These are phyloP conservation scores for Oligia fasciuncula DNA, from an alignment of 2,888 invertebrate genomes.

Conservation along the genomic window DNA sequence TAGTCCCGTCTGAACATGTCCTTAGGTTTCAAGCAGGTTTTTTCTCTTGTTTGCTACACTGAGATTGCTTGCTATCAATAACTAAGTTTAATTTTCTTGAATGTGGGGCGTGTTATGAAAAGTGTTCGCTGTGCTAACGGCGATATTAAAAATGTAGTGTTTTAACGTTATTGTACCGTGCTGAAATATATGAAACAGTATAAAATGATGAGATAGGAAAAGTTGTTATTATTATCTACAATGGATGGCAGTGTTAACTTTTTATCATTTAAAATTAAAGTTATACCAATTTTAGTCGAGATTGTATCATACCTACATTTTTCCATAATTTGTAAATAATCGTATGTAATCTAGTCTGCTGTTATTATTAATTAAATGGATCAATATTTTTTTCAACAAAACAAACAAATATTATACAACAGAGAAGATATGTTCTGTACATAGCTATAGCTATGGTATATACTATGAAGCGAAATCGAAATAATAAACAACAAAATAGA, in stretches of 20 bases:
- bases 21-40: neutral
- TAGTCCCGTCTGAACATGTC: neutral
- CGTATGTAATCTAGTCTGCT: neutral
- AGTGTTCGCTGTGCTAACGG: conserved; percentile 19
- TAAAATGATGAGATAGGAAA: neutral
- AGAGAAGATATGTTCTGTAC: neutral
- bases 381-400: neutral
- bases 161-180: neutral
- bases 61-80: conserved; percentile 45
- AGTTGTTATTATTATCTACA: neutral
- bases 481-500: conserved; percentile 16
- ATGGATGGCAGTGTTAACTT: neutral
- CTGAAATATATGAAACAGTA: neutral
- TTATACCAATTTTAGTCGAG: neutral
- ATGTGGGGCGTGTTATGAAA: conserved; percentile 9
- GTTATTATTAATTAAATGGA: too few species aligned
- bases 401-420: neutral
- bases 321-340: neutral
- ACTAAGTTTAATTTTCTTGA: conserved; percentile 37
- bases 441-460: too few species aligned
- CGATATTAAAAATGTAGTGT: conserved; percentile 32
- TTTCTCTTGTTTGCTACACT: conserved; percentile 12
- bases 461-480: neutral
- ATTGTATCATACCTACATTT: too few species aligned
- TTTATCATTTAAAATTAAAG: too few species aligned